A percentile compares a stretch with the other conserved stretches of the same genome.
phyloP scores from a whole-genome alignment of 2,797 vertebrate genomes.

The Margarornis squamiger region DNA sequence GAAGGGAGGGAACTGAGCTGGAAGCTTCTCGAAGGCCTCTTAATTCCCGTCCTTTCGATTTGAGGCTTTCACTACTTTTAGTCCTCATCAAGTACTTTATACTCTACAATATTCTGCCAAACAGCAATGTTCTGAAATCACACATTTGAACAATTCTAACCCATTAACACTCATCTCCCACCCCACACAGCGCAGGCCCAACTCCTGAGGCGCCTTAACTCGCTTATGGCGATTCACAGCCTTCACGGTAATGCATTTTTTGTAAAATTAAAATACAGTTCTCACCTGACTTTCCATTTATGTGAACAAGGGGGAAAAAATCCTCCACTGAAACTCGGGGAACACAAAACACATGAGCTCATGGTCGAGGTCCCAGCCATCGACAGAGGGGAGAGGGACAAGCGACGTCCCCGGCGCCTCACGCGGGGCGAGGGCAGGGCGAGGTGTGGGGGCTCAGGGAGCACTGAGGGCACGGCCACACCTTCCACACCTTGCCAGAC shows the following conservation, averaged over 20 bases:
- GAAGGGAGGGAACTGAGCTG: background rate
- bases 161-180: background rate
- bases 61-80: background rate
- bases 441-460: too few relatives aligned
- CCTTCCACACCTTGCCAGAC: too few relatives aligned
- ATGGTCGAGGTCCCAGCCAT: too few relatives aligned
- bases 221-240: fast-evolving
- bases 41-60: background rate
- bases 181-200: background rate
- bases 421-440: too few relatives aligned
- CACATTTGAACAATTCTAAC: background rate
- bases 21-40: background rate
- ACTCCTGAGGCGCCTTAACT: background rate
- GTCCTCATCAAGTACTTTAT: background rate
- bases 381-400: too few relatives aligned
- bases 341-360: background rate
- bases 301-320: background rate
- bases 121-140: background rate
- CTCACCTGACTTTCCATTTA: background rate
- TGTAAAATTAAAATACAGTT: background rate
- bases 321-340: background rate
- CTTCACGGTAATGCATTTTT: fast-evolving
- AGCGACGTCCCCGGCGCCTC: too few relatives aligned
- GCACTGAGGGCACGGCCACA: too few relatives aligned
- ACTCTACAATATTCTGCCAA: background rate